phyloP scores from a whole-genome alignment of 2,113 vertebrate genomes.

The Menura novaehollandiae region DNA sequence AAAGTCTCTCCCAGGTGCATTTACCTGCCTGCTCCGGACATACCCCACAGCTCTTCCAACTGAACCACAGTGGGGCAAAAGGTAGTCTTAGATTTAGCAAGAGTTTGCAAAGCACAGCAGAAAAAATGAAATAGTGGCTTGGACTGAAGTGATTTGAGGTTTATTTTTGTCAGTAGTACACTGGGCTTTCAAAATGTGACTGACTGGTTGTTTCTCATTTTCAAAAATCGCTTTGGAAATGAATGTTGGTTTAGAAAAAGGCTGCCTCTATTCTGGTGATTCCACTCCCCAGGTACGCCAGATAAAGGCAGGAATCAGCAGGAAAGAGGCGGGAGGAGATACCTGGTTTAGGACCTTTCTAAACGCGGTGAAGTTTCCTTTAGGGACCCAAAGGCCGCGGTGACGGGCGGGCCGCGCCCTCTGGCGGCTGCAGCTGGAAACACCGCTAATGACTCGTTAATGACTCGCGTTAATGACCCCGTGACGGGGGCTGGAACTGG shows the following conservation, averaged over 20 bases:
- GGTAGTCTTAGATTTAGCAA: neutral
- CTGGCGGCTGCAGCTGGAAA: neutral
- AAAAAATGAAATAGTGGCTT: neutral
- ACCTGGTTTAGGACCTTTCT: fast-evolving
- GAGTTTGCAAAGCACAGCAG: neutral
- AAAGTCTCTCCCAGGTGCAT: neutral
- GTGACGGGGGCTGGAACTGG: fast-evolving
- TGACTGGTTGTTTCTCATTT: neutral
- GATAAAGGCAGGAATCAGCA: neutral
- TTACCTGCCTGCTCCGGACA: neutral
- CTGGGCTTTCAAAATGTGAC: neutral
- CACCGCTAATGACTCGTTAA: neutral
- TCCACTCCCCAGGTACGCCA: neutral
- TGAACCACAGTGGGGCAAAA: neutral
- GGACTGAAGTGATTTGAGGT: neutral
- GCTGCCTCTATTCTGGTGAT: neutral
- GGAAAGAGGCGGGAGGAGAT: neutral
- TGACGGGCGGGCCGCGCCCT: neutral
- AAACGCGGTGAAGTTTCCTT: fast-evolving
- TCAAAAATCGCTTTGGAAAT: neutral
- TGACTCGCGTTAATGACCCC: neutral
- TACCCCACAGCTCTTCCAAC: neutral
- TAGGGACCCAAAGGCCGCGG: neutral
- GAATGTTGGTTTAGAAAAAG: neutral
- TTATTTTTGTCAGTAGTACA: neutral